phyloP scores from a whole-genome alignment of 2,113 vertebrate species.

The Entomyzon cyanotis region DNA sequence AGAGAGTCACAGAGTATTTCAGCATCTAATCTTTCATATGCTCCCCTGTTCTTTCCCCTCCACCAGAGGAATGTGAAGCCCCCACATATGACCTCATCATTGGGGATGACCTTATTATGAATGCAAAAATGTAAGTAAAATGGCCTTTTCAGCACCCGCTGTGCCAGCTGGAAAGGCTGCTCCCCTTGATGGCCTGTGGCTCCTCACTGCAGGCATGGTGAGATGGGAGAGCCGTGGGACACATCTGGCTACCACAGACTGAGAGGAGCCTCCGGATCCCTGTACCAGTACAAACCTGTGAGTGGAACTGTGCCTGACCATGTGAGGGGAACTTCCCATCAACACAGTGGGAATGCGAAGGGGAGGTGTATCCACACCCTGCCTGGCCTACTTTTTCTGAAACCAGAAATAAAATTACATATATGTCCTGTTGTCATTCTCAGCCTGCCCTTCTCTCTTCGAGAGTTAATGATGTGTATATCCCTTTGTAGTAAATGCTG shows the following conservation, averaged over 20 bases:
- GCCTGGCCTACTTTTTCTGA: not conserved
- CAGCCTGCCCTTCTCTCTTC: not conserved
- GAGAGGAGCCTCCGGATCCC: not conserved
- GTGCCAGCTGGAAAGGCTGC: not conserved
- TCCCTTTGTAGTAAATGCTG: not conserved
- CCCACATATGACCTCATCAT: not conserved
- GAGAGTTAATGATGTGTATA: not conserved
- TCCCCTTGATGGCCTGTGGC: not conserved
- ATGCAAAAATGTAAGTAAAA: not conserved
- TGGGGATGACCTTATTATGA: not conserved
- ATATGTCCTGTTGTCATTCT: not conserved
- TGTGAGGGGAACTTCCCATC: not conserved
- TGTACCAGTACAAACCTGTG: not conserved
- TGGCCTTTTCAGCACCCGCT: not conserved
- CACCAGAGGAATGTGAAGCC: not conserved
- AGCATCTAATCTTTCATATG: not conserved
- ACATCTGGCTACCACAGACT: rapidly evolving
- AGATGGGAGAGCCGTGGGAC: not conserved
- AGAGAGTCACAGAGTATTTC: not conserved
- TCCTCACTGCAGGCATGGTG: not conserved
- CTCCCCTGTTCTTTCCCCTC: not conserved
- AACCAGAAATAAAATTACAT: not conserved
- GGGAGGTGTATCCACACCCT: rapidly evolving
- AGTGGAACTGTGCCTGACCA: not conserved
- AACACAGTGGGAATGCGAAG: not conserved